Evolutionary conservation across 2,888 invertebrate genomes (phyloP).

Genomic region (Subacronicta megacephala): DNA sequence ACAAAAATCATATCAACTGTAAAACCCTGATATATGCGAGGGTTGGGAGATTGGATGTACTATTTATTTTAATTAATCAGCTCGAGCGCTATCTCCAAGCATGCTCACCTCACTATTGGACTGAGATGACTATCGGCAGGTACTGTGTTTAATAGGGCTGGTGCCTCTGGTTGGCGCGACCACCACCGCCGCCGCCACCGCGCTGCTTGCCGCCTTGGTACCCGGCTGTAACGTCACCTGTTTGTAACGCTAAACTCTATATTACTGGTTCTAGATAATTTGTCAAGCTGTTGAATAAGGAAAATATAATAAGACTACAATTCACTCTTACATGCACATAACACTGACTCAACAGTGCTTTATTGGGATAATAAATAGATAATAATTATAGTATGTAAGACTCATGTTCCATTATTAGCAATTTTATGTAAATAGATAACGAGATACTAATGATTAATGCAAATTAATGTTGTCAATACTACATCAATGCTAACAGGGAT

Average conservation of each 20-base stretch:
- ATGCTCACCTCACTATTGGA: conserved; percentile 85
- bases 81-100: conserved; percentile 15
- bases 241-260: conserved; percentile 50
- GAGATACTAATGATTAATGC: conserved; percentile 17
- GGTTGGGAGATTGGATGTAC: neutral
- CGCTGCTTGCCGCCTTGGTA: conserved; percentile 96
- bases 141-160: conserved; percentile 93
- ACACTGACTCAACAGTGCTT: conserved; percentile 29
- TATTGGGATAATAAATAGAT: conserved; percentile 6
- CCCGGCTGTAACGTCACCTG: conserved; percentile 84
- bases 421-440: neutral
- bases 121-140: conserved; percentile 87
- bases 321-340: conserved; percentile 35
- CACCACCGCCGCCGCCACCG: conserved; percentile 92
- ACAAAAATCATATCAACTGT: neutral
- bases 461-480: conserved; percentile 38
- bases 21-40: neutral
- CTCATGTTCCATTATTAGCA: conserved; percentile 5
- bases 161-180: conserved; percentile 95
- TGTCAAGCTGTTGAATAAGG: conserved; percentile 40
- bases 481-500: conserved; percentile 42
- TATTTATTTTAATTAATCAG: neutral
- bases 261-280: conserved; percentile 43
- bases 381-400: too few species aligned
- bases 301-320: conserved; percentile 26